phyloP scores from a whole-genome alignment of 2,888 invertebrate species.

The Cerceris rybyensis region DNA sequence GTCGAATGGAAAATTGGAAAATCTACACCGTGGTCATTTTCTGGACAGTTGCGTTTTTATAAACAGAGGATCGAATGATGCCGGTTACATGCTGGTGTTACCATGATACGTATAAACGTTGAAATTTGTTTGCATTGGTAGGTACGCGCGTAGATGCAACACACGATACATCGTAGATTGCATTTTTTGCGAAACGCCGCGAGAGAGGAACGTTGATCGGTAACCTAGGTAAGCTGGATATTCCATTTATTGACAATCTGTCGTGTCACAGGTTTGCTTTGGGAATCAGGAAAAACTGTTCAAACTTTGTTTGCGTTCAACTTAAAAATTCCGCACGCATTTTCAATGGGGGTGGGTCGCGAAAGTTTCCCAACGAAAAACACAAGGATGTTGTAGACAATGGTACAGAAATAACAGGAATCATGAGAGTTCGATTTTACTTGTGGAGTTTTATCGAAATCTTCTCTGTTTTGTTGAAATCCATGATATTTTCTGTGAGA shows the following conservation, averaged over 20 bases:
- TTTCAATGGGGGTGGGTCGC: background rate
- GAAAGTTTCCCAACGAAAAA: background rate
- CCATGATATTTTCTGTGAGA: too few relatives aligned
- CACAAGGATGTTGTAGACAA: too few relatives aligned
- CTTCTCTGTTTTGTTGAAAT: too few relatives aligned
- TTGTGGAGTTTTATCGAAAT: too few relatives aligned
- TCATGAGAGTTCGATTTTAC: too few relatives aligned
- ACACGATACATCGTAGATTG: background rate
- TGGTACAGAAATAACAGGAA: too few relatives aligned
- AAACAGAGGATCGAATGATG: background rate
- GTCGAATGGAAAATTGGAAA: background rate
- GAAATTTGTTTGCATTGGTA: background rate
- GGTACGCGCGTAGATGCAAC: background rate
- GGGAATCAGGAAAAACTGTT: background rate
- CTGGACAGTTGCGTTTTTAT: background rate
- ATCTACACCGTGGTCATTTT: background rate
- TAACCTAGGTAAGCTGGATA: background rate
- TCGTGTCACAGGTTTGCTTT: slow-evolving; percentile 20
- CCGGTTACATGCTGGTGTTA: background rate
- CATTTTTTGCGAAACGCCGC: background rate
- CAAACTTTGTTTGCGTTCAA: background rate
- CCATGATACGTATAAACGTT: background rate
- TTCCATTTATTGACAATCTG: slow-evolving; percentile 8
- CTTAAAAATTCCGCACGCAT: background rate
- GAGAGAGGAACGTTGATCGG: slow-evolving; percentile 11